Evolutionary conservation across 2,797 vertebrate genomes (phyloP).

Genomic region (Oreochromis grahami): DNA sequence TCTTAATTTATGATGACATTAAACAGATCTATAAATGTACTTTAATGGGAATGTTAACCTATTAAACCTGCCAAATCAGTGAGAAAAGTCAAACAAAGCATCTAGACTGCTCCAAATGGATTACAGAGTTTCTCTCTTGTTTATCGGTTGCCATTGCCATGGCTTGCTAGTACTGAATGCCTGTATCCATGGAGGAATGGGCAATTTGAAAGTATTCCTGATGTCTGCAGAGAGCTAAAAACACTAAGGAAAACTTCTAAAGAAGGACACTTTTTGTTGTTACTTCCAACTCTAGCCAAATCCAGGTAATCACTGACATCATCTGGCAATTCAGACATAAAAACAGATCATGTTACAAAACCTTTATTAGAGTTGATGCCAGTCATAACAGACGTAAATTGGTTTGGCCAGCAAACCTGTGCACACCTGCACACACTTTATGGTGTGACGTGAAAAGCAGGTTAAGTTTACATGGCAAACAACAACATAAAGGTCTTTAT

Average conservation of each 20-base stretch:
- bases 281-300: background rate
- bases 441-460: background rate
- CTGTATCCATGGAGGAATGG: background rate
- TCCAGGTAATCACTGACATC: background rate
- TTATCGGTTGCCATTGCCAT: background rate
- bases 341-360: background rate
- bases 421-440: background rate
- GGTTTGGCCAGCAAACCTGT: background rate
- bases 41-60: background rate
- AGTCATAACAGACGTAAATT: background rate
- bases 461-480: conserved; percentile 5
- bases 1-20: background rate
- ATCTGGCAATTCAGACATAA: background rate
- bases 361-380: background rate
- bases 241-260: background rate
- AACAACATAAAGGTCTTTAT: background rate
- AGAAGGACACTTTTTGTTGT: background rate
- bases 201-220: background rate
- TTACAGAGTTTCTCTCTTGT: conserved; percentile 7
- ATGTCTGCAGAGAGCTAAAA: background rate
- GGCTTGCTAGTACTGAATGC: background rate
- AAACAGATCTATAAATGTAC: background rate
- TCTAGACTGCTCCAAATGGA: background rate
- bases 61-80: background rate
- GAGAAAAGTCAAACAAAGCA: background rate